A percentile compares a stretch with the other conserved stretches of the same genome.
Conservation (phyloP, 2,797 vertebrate genomes). For the Mionectes olivaceus region DNA sequence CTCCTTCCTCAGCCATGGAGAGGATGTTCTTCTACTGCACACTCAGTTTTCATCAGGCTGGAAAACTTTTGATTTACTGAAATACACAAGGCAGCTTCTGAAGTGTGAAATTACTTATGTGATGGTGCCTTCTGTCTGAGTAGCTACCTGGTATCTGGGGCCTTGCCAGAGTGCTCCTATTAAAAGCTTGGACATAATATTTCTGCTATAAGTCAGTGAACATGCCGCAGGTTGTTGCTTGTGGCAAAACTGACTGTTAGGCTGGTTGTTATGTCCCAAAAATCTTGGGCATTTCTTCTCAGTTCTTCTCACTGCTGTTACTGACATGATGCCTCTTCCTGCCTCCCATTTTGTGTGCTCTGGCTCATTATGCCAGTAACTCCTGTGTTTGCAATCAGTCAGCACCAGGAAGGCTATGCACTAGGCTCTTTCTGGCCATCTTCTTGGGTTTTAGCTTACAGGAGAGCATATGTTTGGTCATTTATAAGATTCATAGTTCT, state of each 20-base stretch:
- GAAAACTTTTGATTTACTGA: conserved; percentile 14
- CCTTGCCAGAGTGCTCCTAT: not conserved
- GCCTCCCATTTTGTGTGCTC: not conserved
- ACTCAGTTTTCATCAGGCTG: not conserved
- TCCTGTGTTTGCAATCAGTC: not conserved
- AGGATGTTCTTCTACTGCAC: not conserved
- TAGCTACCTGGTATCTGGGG: not conserved
- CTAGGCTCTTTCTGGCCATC: not conserved
- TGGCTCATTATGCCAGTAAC: not conserved
- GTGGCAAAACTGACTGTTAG: not conserved
- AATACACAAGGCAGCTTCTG: not conserved
- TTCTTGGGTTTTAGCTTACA: not conserved
- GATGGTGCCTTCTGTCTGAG: not conserved
- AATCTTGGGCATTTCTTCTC: not conserved
- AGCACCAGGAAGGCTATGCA: not conserved
- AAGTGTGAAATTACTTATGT: not conserved
- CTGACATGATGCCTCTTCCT: not conserved
- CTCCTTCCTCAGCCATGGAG: not conserved
- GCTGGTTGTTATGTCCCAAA: not conserved
- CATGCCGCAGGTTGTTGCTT: not conserved
- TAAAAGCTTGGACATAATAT: not conserved
- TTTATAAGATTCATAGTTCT: not conserved
- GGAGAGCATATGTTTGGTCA: rapidly evolving
- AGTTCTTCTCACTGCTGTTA: not conserved
- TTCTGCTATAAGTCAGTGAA: not conserved